Evolutionary conservation across 2,113 vertebrate genomes (phyloP), one percentile per base, ranked within the genome.

Genomic region (Mastomys coucha): DNA sequence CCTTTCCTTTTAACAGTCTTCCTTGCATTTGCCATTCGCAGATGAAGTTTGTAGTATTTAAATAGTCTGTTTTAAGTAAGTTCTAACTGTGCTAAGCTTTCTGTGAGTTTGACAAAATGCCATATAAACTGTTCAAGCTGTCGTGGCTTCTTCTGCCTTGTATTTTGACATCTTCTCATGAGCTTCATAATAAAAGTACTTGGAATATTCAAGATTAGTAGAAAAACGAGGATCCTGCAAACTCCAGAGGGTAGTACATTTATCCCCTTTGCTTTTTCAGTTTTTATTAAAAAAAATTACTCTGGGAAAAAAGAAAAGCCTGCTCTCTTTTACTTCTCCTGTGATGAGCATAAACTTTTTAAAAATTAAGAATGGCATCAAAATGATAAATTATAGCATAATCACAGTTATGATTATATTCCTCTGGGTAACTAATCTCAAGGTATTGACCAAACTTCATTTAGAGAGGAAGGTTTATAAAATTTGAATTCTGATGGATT

Each of bases 1-100:
- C 98, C 97, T 97, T 98, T 97, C 85, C 93, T 93, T 96, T 96
- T 89, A 97, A 97, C n/a, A 58, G n/a, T 84, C 77, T 88, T 97
- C 95, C 75, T 95, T 97, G 33, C 36, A 65, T 89, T 96, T 96
- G 69, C 96, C 82, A 91, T 93, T 96, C 95, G 63, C 63, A 91
- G 97, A 98, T 97, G 96, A 96, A 96, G 88, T 94, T 90, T 88
- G 89, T 92, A 82, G 75, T 76, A 96, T 60, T 88, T 93, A 97
- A 96, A 93, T 96, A 93, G 93, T 92, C 93, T 86, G 87, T 93
- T 89, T 93, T 91, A 75, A 96, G 90, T 94, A 96, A 97, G 96
- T 95, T 97, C 94, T 93, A 88, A 92, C 89, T 91, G 69, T 96
- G 85, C 51, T 96, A 93, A 81, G 42, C n/a, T 91, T 90, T 95